phyloP scores from a whole-genome alignment of 53 echinoderm and acorn worm genomes.

The Arbacia lixula region DNA sequence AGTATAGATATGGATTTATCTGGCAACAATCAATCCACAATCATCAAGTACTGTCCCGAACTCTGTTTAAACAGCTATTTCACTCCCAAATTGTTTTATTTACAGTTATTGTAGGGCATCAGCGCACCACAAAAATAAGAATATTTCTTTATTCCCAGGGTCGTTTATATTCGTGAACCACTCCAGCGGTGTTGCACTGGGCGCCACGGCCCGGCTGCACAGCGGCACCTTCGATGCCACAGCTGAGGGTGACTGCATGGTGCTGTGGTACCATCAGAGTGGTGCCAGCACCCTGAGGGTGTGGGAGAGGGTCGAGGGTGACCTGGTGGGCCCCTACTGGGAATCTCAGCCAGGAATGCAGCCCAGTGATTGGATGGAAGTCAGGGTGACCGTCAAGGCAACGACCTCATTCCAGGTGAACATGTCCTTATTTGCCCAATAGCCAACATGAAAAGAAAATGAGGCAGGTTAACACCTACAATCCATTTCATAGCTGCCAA shows the following conservation, averaged over 20 bases:
- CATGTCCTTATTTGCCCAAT: background rate
- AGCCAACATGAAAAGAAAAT: background rate
- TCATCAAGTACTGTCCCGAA: no score
- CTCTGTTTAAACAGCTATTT: no score
- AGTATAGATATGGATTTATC: no score
- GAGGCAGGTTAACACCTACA: no score
- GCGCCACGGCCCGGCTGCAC: constrained; percentile 49
- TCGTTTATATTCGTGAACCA: constrained; percentile 13
- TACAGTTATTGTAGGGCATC: no score
- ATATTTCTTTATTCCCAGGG: background rate
- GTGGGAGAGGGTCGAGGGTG: constrained; percentile 4
- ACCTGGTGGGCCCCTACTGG: constrained; percentile 14
- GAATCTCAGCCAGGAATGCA: background rate
- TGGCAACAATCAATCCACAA: no score
- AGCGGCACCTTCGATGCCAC: constrained; percentile 39
- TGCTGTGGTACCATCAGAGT: constrained; percentile 76
- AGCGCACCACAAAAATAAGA: no score
- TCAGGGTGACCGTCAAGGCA: constrained; percentile 8
- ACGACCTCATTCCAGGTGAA: constrained; percentile 3
- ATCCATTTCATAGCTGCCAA: no score
- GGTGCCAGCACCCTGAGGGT: constrained; percentile 6
- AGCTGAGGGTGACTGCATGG: constrained; percentile 60
- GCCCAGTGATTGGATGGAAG: background rate
- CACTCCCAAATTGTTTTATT: no score
- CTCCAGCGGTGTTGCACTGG: background rate